These are phyloP conservation scores for Sinocyclocheilus grahami DNA, from an alignment of 2,113 vertebrate species.

Conservation along the genomic window DNA sequence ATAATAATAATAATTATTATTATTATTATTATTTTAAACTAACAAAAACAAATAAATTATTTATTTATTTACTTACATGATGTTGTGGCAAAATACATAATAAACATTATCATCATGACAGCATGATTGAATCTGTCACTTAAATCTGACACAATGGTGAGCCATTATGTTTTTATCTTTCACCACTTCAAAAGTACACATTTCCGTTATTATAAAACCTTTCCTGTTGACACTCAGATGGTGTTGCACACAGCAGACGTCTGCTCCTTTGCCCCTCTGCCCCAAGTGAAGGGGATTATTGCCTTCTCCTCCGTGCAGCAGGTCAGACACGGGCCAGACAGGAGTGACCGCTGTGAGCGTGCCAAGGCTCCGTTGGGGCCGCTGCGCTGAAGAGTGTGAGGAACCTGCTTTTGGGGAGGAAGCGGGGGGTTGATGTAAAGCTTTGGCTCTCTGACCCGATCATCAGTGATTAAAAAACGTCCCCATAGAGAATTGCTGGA, in stretches of 20 bases:
- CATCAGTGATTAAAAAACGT: constrained; percentile 53
- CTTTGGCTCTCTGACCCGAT: constrained; percentile 53
- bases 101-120: no score
- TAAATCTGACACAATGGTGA: no score
- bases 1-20: no score
- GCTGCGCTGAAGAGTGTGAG: neutral
- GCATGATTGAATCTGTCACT: neutral
- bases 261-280: constrained; percentile 14
- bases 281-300: constrained; percentile 51
- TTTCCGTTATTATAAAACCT: neutral
- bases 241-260: neutral
- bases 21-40: no score
- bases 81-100: no score
- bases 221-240: neutral
- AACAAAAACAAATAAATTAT: neutral
- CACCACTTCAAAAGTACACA: neutral
- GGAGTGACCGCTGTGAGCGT: constrained; percentile 55
- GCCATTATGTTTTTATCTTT: neutral
- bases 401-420: constrained; percentile 25
- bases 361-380: constrained; percentile 24
- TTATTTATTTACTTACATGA: no score
- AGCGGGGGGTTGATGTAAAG: constrained; percentile 50
- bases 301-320: constrained; percentile 55
- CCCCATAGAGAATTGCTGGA: constrained; percentile 26
- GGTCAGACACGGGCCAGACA: constrained; percentile 51